A percentile compares a stretch with the other conserved stretches of the same genome.
phyloP scores from a whole-genome alignment of 2,888 invertebrate genomes.

The Axea sp. region DNA sequence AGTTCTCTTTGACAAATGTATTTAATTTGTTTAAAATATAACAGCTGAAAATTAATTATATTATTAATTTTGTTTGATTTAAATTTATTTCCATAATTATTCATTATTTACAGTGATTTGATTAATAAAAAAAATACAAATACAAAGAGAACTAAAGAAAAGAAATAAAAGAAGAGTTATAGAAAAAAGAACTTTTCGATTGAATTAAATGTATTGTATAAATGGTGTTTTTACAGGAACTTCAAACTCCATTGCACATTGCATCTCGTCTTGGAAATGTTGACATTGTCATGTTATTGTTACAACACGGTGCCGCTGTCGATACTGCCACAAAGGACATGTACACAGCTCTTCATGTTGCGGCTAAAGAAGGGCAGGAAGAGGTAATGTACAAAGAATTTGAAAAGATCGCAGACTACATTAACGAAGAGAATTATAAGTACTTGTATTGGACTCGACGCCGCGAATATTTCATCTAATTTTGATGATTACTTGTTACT shows the following conservation, averaged over 20 bases:
- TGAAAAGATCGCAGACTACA: conserved; percentile 74
- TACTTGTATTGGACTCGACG: conserved; percentile 77
- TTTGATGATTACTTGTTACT: conserved; percentile 27
- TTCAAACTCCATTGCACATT: conserved; percentile 98
- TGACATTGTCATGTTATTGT: conserved; percentile 94
- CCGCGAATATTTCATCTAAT: conserved; percentile 76
- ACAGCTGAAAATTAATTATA: too few species aligned
- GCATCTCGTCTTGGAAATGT: conserved; percentile 97
- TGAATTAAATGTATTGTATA: too few species aligned
- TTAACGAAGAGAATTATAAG: conserved; percentile 74
- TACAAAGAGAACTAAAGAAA: too few species aligned
- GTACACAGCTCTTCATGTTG: conserved; percentile 98
- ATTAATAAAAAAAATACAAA: too few species aligned
- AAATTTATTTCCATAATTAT: too few species aligned
- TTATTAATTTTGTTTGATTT: too few species aligned
- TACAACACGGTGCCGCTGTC: conserved; percentile 95
- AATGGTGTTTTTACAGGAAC: too few species aligned
- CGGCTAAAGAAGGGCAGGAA: conserved; percentile 93
- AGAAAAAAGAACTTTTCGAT: too few species aligned
- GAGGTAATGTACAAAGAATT: conserved; percentile 79
- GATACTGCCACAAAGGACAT: conserved; percentile 95
- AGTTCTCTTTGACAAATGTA: too few species aligned
- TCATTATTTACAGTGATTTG: too few species aligned
- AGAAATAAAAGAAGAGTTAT: too few species aligned
- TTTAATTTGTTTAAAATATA: too few species aligned